phyloP scores from a whole-genome alignment of 1,140 invertebrate species.

The Agrilus planipennis region DNA sequence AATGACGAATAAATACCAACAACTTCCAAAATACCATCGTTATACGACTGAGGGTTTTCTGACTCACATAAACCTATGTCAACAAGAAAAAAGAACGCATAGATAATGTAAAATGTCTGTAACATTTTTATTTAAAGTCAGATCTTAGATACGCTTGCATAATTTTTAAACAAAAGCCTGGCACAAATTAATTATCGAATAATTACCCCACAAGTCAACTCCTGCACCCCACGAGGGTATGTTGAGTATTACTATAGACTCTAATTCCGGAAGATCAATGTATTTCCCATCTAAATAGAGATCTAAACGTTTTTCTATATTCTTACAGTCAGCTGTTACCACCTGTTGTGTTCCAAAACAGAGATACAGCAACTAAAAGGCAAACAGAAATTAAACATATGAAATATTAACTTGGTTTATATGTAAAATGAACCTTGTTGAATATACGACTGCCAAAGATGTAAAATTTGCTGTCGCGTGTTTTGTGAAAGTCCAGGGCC shows the following conservation, averaged over 20 bases:
- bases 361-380: slow-evolving; percentile 71
- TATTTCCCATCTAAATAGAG: slow-evolving; percentile 59
- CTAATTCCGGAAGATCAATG: slow-evolving; percentile 68
- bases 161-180: too few relatives aligned
- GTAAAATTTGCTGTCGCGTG: slow-evolving; percentile 71
- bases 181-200: too few relatives aligned
- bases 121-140: too few relatives aligned
- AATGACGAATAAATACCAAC: slow-evolving; percentile 87
- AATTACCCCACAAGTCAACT: slow-evolving; percentile 68
- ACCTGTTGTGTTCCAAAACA: slow-evolving; percentile 87
- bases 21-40: slow-evolving; percentile 68
- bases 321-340: slow-evolving; percentile 69
- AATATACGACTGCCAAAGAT: slow-evolving; percentile 76
- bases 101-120: too few relatives aligned
- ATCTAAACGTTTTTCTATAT: slow-evolving; percentile 64
- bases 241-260: slow-evolving; percentile 82
- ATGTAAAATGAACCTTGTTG: slow-evolving; percentile 63
- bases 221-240: slow-evolving; percentile 91
- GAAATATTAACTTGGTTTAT: not conserved
- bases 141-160: too few relatives aligned
- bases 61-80: too few relatives aligned
- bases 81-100: too few relatives aligned
- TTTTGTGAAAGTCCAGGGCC: slow-evolving; percentile 83
- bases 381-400: slow-evolving; percentile 4
- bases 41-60: slow-evolving; percentile 49